Base-by-base conservation (phyloP, 2,113 vertebrate species). In the Cricetomys ansorgei region DNA sequence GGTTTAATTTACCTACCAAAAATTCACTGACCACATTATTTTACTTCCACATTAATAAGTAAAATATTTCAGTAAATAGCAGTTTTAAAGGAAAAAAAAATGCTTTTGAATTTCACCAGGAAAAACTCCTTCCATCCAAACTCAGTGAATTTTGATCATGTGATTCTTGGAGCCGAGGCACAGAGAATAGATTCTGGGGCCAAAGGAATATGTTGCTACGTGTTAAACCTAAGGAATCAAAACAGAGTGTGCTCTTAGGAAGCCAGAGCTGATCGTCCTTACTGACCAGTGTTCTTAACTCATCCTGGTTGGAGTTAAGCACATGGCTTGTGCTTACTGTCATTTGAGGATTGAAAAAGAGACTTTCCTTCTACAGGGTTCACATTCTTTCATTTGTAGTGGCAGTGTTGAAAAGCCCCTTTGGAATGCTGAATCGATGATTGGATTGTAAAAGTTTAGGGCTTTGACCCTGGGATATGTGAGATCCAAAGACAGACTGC, bases 391-490 rank as follows among this genome's bases (percentile, higher is more conserved):
- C 40, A 96, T 77, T 98, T 98, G 99, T 5, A 98, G 98, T 93
- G 99, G 97, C 92, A 99, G 92, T 84, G 97, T 75, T 9, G 98
- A 95, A 70, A 99, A 94, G 83, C 99, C 99, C 85, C 98, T 99
- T 77, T 98, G 98, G 90, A 99, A 99, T 97, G 99, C 99, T 96
- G 98, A 99, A 98, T 98, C 98, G 93, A 99, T 99, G 94, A 99
- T 97, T 0, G 99, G 99, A 94, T 99, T 99, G 97, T 99, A 99
- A 97, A 99, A 99, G 95, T 98, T 99, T 94, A 99, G 98, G 15
- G 99, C 99, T 98, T 99, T 99, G 96, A 98, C 99, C 95, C 99
- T 98, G 94, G 99, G 99, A 98, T 72, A 99, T 98, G 0, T 98
- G 90, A 89, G 98, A 97, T 62, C 99, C 99, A 95, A 98, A 99